Evolutionary conservation across 2,113 vertebrate genomes (phyloP).

Genomic region (Cephalopholis sonnerati): DNA sequence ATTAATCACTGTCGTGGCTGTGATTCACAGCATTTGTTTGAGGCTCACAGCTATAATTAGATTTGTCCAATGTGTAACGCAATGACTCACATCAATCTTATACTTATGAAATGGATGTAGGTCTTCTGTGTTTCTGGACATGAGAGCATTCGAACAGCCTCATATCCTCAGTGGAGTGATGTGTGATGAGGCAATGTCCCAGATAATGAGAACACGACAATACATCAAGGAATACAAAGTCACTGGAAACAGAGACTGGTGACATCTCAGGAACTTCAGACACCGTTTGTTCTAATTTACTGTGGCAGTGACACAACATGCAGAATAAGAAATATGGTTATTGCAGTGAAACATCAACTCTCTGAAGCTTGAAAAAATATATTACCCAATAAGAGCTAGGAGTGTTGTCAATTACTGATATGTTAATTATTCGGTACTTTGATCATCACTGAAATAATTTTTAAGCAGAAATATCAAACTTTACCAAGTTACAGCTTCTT

Average conservation of each 20-base stretch:
- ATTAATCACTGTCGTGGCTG: slow-evolving; percentile 47
- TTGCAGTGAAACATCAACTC: not conserved
- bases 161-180: slow-evolving; percentile 9
- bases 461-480: not conserved
- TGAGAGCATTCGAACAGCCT: slow-evolving; percentile 15
- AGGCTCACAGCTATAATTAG: slow-evolving; percentile 46
- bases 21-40: slow-evolving; percentile 47
- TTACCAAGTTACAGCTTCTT: not conserved
- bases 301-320: not conserved
- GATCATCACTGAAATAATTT: too few relatives aligned
- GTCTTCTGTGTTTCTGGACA: slow-evolving; percentile 22
- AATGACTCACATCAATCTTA: slow-evolving; percentile 43
- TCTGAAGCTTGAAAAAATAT: not conserved
- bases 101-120: slow-evolving; percentile 12
- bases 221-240: not conserved
- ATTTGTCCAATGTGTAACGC: slow-evolving; percentile 35
- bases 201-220: not conserved
- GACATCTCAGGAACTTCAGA: not conserved
- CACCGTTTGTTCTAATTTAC: not conserved
- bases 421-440: not conserved
- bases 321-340: too few relatives aligned
- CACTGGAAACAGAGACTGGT: not conserved
- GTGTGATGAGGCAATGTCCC: slow-evolving; percentile 3
- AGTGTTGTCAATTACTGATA: not conserved
- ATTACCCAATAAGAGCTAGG: not conserved